Base-by-base conservation (phyloP, 2,888 invertebrate species). In the Mallateleia sp. region DNA sequence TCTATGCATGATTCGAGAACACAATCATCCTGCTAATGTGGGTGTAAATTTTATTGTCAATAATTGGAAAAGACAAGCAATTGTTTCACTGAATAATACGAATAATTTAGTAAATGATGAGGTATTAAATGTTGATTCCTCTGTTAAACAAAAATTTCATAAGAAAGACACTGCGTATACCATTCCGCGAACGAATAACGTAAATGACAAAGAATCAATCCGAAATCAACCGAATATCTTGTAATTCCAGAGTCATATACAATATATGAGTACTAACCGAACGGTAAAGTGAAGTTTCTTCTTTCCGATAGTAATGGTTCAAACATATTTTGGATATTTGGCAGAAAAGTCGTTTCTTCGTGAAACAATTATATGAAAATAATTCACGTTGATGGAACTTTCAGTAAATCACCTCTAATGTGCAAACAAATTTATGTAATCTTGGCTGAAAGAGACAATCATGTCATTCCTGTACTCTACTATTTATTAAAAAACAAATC, bases 401-500 rank as follows among this genome's bases (percentile, higher is more conserved):
- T 64, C n/a, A 64, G 45, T 45, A 45, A 64, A 64, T 6, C 45
- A 25, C 64, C 64, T 25, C 64, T 45, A 25, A n/a, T 45, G 11
- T 64, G 25, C 20, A 9, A 24, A 20, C 45, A 64, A 64, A 22
- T 64, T 25, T 64, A 25, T 45, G 64, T 64, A 20, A 45, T 64
- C 8, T 25, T 24, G 1, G 20, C 32, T 62, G 60, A 62, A 24
- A n/a, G 42, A 42, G 42, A 62, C n/a, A 22, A 24, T 15, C 22
- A 22, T n/a, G 18, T 18, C n/a, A 22, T 42, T 62, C 62, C 24
- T 11, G 42, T 42, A 7, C 38, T 62, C 15, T 62, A 62, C 22
- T 38, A 22, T 22, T 32, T 62, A 42, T n/a, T 62, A 42, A 22
- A 11, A 42, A n/a, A 62, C n/a, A 62, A 62, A 62, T n/a, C 2